These are phyloP conservation scores for Ceriagrion tenellum DNA, from an alignment of 2,888 invertebrate genomes.

Conservation along the genomic window DNA sequence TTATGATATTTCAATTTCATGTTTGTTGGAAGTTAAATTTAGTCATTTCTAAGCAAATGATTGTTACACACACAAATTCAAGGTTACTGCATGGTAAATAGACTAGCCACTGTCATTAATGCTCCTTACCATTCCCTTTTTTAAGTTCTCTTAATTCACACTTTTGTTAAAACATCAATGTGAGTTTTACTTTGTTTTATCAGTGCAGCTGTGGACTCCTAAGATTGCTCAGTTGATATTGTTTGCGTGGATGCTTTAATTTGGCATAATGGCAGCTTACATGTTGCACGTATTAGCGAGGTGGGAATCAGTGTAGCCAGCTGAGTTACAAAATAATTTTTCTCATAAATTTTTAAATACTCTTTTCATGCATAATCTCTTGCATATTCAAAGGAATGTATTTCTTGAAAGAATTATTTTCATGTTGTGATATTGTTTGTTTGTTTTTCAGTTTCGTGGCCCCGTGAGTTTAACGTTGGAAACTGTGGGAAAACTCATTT, in stretches of 20 bases:
- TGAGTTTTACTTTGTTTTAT: neutral
- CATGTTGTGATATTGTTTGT: neutral
- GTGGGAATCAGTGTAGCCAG: neutral
- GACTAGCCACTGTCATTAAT: constrained; percentile 19
- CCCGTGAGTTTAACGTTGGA: neutral
- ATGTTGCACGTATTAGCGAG: neutral
- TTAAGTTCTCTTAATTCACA: neutral
- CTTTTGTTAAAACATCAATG: neutral
- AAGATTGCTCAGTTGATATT: constrained; percentile 27
- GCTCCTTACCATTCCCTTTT: constrained; percentile 35
- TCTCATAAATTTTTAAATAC: neutral
- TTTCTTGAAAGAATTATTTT: neutral
- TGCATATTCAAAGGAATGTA: neutral
- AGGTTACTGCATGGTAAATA: constrained; percentile 27
- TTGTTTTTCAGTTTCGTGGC: neutral
- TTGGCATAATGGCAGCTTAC: neutral
- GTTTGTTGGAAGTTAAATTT: constrained; percentile 13
- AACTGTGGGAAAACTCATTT: neutral
- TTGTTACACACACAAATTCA: constrained; percentile 1
- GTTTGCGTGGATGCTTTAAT: neutral
- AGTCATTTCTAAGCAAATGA: constrained; percentile 13
- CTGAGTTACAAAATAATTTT: neutral
- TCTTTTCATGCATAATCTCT: neutral
- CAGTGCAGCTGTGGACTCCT: neutral
- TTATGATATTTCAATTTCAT: constrained; percentile 20